phyloP scores from a whole-genome alignment of 2,113 vertebrate genomes.

The Petaurus breviceps region DNA sequence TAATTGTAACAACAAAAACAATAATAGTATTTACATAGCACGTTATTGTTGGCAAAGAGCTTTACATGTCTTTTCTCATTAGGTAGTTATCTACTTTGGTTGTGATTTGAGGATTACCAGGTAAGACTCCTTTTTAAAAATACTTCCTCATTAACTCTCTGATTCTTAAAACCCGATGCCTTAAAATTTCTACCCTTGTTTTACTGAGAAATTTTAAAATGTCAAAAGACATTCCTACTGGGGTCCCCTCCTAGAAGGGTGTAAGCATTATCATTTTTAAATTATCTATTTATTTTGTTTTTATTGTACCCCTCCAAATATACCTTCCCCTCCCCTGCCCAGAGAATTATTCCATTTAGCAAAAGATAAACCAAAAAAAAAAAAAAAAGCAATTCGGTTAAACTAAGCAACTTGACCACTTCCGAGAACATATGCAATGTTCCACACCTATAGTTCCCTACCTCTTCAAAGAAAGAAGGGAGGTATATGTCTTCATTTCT shows the following conservation, averaged over 20 bases:
- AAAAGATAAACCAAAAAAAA: neutral
- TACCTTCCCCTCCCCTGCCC: neutral
- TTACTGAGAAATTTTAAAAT: neutral
- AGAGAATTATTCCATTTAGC: too few relatives aligned
- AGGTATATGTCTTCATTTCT: neutral
- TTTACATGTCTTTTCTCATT: neutral
- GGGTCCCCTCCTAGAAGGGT: neutral
- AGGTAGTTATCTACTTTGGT: neutral
- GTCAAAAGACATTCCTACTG: neutral
- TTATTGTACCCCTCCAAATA: neutral
- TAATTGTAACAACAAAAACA: too few relatives aligned
- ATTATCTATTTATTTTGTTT: neutral
- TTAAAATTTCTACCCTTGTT: neutral
- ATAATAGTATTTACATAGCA: neutral
- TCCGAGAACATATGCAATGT: neutral
- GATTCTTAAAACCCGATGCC: neutral
- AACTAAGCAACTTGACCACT: neutral
- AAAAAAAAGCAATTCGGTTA: neutral
- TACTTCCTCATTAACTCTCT: neutral
- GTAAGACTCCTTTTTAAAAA: neutral
- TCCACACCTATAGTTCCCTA: neutral
- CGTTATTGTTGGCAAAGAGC: neutral
- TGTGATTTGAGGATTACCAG: neutral
- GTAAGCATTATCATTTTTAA: neutral
- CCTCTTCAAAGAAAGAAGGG: neutral